Evolutionary conservation across 2,888 invertebrate species (phyloP).

Genomic region (Melolontha melolontha): DNA sequence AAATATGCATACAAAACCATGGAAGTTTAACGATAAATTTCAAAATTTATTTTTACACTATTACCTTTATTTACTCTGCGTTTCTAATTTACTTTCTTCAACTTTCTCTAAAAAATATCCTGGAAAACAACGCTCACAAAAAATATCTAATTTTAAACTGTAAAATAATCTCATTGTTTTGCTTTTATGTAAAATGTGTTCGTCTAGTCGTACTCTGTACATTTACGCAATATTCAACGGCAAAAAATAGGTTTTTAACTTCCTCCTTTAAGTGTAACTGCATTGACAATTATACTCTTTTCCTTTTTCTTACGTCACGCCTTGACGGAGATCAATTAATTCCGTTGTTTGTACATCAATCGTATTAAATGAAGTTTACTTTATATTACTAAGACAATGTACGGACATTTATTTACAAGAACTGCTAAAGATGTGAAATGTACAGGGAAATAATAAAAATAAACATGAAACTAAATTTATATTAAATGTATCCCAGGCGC

Average conservation of each 20-base stretch:
- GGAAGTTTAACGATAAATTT: too few species aligned
- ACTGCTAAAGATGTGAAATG: too few species aligned
- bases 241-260: conserved; percentile 8
- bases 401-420: neutral
- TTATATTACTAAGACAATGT: neutral
- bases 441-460: too few species aligned
- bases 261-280: conserved; percentile 27
- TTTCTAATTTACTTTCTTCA: conserved; percentile 7
- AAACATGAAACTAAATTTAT: too few species aligned
- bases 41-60: too few species aligned
- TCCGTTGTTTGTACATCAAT: neutral
- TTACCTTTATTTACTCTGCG: too few species aligned
- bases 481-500: too few species aligned
- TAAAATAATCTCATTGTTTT: neutral
- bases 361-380: conserved; percentile 4
- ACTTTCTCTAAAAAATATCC: conserved; percentile 10
- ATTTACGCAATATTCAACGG: too few species aligned
- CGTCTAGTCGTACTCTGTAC: too few species aligned
- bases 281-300: conserved; percentile 10
- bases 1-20: too few species aligned
- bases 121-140: too few species aligned
- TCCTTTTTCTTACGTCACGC: conserved; percentile 15
- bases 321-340: conserved; percentile 12
- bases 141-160: too few species aligned
- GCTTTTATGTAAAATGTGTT: neutral